These are phyloP conservation scores for Pseudococcus longispinus DNA, from an alignment of 2,888 invertebrate species.

Conservation along the genomic window DNA sequence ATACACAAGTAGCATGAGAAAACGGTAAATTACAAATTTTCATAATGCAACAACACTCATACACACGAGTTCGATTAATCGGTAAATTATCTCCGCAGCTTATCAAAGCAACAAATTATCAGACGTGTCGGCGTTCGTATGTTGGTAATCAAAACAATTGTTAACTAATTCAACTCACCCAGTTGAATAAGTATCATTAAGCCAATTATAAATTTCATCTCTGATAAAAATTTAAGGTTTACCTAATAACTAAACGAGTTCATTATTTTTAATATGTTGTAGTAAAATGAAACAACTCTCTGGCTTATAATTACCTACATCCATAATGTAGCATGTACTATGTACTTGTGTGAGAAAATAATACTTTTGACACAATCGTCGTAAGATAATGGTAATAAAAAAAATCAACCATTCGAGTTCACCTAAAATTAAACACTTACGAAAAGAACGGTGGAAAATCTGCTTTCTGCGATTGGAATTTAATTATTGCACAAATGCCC, in stretches of 20 bases:
- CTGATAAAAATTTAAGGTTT: neutral
- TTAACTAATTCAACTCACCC: neutral
- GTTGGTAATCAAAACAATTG: neutral
- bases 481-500: neutral
- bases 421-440: neutral
- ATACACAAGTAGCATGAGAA: neutral
- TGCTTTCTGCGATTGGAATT: neutral
- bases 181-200: neutral
- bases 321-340: neutral
- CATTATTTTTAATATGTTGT: conserved; percentile 5
- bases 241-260: conserved; percentile 15
- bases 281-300: neutral
- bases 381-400: neutral
- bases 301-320: neutral
- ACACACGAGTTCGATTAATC: neutral
- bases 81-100: neutral
- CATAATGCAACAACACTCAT: neutral
- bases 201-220: conserved; percentile 27
- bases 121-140: conserved; percentile 4
- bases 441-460: neutral
- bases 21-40: conserved; percentile 26
- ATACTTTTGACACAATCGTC: neutral
- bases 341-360: conserved; percentile 26
- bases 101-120: conserved; percentile 29
- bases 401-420: neutral